phyloP scores from a whole-genome alignment of 2,113 vertebrate genomes.

The Himantopus leucocephalus region DNA sequence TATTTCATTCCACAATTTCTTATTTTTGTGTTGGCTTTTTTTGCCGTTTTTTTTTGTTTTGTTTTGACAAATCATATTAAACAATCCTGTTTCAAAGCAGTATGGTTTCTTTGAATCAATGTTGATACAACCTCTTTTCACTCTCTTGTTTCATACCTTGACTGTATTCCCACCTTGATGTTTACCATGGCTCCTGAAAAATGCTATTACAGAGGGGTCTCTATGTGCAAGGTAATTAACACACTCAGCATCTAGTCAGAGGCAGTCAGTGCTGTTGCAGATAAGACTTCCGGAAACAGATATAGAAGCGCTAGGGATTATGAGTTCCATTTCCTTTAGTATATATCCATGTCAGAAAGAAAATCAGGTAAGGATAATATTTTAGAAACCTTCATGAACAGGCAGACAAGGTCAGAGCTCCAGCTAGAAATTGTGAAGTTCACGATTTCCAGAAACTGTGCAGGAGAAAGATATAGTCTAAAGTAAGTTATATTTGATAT shows the following conservation, averaged over 20 bases:
- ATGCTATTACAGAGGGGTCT: background rate
- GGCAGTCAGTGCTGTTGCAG: background rate
- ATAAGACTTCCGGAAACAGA: background rate
- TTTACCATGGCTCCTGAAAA: constrained; percentile 5
- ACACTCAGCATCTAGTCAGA: background rate
- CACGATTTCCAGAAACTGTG: background rate
- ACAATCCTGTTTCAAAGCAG: background rate
- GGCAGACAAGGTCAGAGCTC: background rate
- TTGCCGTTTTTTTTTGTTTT: background rate
- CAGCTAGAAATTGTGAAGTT: background rate
- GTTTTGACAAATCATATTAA: background rate
- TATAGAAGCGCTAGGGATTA: background rate
- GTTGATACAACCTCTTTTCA: background rate
- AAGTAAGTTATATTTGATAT: background rate
- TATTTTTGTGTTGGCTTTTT: background rate
- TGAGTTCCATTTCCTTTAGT: background rate
- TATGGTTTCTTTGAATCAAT: background rate
- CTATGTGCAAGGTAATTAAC: background rate
- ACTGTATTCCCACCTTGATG: background rate
- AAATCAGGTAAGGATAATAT: background rate
- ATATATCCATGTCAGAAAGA: background rate
- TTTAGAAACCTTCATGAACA: background rate
- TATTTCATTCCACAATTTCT: background rate
- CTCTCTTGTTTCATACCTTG: background rate
- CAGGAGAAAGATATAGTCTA: background rate